Evolutionary conservation across 2,888 invertebrate species (phyloP).

Genomic region (Automeris io): DNA sequence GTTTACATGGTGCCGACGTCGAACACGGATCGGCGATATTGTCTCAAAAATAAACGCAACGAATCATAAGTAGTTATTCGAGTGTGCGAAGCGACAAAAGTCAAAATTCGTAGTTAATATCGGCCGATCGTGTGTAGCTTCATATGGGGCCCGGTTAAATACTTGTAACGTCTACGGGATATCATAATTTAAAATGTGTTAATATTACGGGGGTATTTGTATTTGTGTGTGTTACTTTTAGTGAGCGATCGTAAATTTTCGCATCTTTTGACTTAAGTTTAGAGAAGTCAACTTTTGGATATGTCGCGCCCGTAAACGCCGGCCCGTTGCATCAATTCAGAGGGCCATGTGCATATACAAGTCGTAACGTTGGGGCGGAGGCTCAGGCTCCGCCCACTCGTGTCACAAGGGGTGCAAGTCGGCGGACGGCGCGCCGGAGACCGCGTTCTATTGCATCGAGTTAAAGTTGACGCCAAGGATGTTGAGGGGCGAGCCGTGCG

Average conservation of each 20-base stretch:
- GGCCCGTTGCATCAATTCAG: neutral
- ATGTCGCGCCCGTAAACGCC: neutral
- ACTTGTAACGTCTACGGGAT: neutral
- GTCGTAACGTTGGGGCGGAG: constrained; percentile 6
- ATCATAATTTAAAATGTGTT: neutral
- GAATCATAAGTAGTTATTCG: no score
- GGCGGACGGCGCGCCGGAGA: constrained; percentile 42
- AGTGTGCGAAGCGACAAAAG: no score
- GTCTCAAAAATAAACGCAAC: no score
- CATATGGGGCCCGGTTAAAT: no score
- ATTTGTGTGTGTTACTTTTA: no score
- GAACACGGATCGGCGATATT: no score
- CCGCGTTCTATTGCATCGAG: constrained; percentile 82
- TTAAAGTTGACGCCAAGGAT: constrained; percentile 86
- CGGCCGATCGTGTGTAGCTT: no score
- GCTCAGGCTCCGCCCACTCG: constrained; percentile 46
- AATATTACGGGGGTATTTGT: no score
- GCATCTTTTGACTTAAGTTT: neutral
- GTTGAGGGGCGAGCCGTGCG: constrained; percentile 80
- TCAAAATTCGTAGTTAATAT: no score
- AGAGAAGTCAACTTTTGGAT: neutral
- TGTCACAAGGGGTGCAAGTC: constrained; percentile 59
- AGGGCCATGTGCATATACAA: constrained; percentile 7
- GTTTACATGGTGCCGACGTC: no score
- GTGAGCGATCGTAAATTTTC: no score